A percentile compares a stretch with the other conserved stretches of the same genome.
phyloP scores from a whole-genome alignment of 2,113 vertebrate genomes.

The Sorex fumeus region DNA sequence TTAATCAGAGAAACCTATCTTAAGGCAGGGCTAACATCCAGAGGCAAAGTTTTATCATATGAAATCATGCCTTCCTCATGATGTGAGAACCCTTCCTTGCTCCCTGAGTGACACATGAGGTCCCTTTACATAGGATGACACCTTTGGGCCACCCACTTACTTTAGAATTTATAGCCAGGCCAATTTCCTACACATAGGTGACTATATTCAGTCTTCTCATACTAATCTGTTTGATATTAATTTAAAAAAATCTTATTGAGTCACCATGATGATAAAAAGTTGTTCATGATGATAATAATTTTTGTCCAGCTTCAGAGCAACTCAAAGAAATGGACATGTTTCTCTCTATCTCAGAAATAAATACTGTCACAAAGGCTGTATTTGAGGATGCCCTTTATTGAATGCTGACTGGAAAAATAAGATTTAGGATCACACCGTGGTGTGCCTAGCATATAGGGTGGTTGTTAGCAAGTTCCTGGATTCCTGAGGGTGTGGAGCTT shows the following conservation, averaged over 20 bases:
- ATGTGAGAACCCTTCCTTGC: not conserved
- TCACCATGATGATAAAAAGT: too few species aligned
- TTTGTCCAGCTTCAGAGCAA: not conserved
- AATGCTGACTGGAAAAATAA: not conserved
- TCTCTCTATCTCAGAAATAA: not conserved
- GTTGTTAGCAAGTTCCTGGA: not conserved
- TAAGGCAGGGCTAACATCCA: not conserved
- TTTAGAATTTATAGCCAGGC: not conserved
- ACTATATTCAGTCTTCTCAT: not conserved
- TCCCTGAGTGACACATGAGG: not conserved
- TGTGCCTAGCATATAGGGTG: not conserved
- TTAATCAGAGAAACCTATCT: not conserved
- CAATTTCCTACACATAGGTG: not conserved
- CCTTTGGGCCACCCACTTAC: not conserved
- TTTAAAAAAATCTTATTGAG: not conserved
- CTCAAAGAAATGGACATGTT: not conserved
- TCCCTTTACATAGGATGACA: not conserved
- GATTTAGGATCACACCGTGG: not conserved
- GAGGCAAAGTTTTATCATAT: not conserved
- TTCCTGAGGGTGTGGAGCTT: not conserved
- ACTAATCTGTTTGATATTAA: not conserved
- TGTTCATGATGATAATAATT: too few species aligned
- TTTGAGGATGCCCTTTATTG: not conserved
- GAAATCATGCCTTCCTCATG: not conserved
- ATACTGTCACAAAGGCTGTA: not conserved